Conservation (phyloP, 2,888 invertebrate genomes). For the Neocrepidodera transversa region DNA sequence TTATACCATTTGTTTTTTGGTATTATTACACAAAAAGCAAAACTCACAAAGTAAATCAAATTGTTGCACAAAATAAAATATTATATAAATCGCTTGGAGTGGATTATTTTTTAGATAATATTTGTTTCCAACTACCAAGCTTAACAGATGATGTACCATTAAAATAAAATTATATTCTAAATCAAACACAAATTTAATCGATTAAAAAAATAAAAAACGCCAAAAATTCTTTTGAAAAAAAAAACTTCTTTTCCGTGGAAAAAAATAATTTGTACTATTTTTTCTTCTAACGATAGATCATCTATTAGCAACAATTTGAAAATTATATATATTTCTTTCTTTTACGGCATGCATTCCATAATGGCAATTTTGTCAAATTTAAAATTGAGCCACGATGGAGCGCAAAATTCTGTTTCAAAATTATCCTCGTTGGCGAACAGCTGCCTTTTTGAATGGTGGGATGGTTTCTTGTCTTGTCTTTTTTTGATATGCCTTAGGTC, state of each 20-base stretch:
- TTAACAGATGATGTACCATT: slow-evolving; percentile 21
- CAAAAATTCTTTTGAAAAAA: too few species aligned
- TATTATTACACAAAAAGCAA: slow-evolving; percentile 7
- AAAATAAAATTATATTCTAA: not conserved
- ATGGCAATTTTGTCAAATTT: slow-evolving; percentile 70
- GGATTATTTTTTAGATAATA: slow-evolving; percentile 34
- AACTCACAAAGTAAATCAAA: slow-evolving; percentile 2
- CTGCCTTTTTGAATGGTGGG: slow-evolving; percentile 63
- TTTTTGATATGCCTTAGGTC: slow-evolving; percentile 50
- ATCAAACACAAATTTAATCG: not conserved
- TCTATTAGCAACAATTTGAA: slow-evolving; percentile 17
- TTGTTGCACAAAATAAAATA: slow-evolving; percentile 14
- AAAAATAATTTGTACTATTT: too few species aligned
- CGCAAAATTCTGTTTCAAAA: slow-evolving; percentile 60
- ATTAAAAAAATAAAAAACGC: not conserved
- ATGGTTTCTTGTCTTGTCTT: slow-evolving; percentile 44
- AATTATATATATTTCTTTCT: not conserved
- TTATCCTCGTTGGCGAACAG: slow-evolving; percentile 62
- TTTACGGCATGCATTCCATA: slow-evolving; percentile 59
- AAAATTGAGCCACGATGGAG: slow-evolving; percentile 72
- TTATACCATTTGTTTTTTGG: slow-evolving; percentile 13
- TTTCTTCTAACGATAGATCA: slow-evolving; percentile 11
- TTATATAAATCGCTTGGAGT: slow-evolving; percentile 12
- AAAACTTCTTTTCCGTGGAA: too few species aligned
- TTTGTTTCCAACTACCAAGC: slow-evolving; percentile 25